phyloP scores from a whole-genome alignment of 2,113 vertebrate species.

The Platichthys stellatus region DNA sequence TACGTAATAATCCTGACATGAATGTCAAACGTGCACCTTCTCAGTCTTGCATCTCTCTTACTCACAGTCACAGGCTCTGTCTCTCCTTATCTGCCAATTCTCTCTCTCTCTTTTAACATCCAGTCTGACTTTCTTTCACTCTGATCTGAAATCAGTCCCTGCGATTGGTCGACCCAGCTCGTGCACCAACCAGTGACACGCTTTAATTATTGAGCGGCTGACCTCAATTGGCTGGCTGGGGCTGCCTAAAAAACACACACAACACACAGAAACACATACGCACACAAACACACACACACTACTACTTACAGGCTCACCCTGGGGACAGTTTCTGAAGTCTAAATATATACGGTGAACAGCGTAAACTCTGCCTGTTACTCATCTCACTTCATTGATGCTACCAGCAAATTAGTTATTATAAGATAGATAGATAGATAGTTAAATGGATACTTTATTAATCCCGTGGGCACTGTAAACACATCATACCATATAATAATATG shows the following conservation, averaged over 20 bases:
- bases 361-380: slow-evolving; percentile 53
- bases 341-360: slow-evolving; percentile 67
- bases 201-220: slow-evolving; percentile 81
- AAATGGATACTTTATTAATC: too few species aligned
- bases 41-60: slow-evolving; percentile 28
- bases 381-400: slow-evolving; percentile 55
- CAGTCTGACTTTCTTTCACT: slow-evolving; percentile 39
- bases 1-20: neutral
- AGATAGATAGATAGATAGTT: neutral
- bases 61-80: slow-evolving; percentile 26
- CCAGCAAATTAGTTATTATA: slow-evolving; percentile 18
- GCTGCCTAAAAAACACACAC: slow-evolving; percentile 55
- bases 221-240: slow-evolving; percentile 80
- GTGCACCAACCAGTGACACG: slow-evolving; percentile 75
- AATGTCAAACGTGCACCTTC: slow-evolving; percentile 17
- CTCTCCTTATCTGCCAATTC: slow-evolving; percentile 36
- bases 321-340: slow-evolving; percentile 65
- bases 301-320: slow-evolving; percentile 63
- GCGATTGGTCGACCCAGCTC: slow-evolving; percentile 65
- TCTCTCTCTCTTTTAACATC: slow-evolving; percentile 29
- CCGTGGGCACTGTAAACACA: neutral
- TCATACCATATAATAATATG: neutral
- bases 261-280: slow-evolving; percentile 39
- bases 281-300: slow-evolving; percentile 41
- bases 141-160: slow-evolving; percentile 54